A percentile compares a stretch with the other conserved stretches of the same genome.
Evolutionary conservation across 2,113 vertebrate species (phyloP).

Genomic region (Alectura lathami): DNA sequence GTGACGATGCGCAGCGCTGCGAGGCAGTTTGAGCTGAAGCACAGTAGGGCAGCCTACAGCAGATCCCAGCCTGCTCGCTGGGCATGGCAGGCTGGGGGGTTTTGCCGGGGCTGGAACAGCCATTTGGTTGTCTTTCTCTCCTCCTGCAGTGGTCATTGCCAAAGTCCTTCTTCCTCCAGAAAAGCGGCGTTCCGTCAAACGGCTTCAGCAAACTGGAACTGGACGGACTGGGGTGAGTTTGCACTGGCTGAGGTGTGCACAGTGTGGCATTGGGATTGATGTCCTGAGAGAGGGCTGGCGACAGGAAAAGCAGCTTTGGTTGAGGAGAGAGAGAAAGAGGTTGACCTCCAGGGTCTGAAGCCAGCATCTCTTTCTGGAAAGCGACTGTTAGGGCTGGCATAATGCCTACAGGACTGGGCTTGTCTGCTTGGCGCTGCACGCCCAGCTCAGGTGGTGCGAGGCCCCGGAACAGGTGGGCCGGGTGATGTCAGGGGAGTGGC

Average conservation of each 20-base stretch:
- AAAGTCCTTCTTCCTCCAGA: conserved; percentile 60
- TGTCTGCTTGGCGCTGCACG: not conserved
- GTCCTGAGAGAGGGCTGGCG: not conserved
- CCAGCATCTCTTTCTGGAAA: not conserved
- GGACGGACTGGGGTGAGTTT: conserved; percentile 70
- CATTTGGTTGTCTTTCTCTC: conserved; percentile 10
- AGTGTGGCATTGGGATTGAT: not conserved
- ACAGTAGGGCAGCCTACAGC: not conserved
- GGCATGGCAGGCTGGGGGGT: not conserved
- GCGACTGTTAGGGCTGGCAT: not conserved
- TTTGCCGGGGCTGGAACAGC: not conserved
- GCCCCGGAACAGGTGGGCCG: not conserved
- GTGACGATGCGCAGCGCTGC: not conserved
- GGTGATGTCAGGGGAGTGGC: not conserved
- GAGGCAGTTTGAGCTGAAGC: conserved; percentile 34
- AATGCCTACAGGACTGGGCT: not conserved
- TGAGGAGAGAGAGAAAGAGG: not conserved
- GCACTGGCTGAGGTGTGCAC: accelerated
- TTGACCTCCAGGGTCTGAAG: not conserved
- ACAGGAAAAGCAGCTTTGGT: not conserved
- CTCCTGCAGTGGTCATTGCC: conserved; percentile 74
- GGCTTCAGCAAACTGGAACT: conserved; percentile 61
- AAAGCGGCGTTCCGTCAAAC: not conserved
- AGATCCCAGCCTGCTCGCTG: not conserved
- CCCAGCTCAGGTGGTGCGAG: not conserved